A percentile compares a stretch with the other conserved stretches of the same genome.
phyloP scores from a whole-genome alignment of 2,113 vertebrate species.

The Heliornis fulica region DNA sequence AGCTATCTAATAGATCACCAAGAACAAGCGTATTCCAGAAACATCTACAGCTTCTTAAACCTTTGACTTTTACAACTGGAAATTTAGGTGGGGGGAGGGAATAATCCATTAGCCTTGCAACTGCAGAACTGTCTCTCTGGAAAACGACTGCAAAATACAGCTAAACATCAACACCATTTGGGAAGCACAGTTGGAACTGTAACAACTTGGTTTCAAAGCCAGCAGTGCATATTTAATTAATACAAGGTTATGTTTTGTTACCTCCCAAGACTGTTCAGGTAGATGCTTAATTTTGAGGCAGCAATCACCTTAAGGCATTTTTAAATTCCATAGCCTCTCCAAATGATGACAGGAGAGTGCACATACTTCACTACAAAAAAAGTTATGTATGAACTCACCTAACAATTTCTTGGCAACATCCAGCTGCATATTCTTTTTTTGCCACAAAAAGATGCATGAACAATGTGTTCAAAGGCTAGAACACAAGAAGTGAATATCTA shows the following conservation, averaged over 20 bases:
- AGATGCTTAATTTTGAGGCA: not conserved
- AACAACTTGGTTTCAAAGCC: not conserved
- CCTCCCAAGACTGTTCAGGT: not conserved
- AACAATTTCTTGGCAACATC: slow-evolving; percentile 79
- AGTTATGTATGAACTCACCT: slow-evolving; percentile 71
- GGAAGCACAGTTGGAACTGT: not conserved
- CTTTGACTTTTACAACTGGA: not conserved
- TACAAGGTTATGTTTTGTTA: not conserved
- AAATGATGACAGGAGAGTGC: not conserved
- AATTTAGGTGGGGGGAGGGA: not conserved
- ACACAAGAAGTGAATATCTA: not conserved
- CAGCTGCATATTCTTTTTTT: slow-evolving; percentile 62
- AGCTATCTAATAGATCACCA: not conserved
- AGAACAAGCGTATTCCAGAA: not conserved
- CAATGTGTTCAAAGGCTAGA: slow-evolving; percentile 88
- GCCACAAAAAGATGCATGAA: slow-evolving; percentile 92
- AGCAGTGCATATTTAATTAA: not conserved
- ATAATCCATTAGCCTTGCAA: not conserved
- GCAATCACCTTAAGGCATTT: not conserved
- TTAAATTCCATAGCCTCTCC: not conserved
- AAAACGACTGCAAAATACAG: not conserved
- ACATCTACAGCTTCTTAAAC: not conserved
- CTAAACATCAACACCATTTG: not conserved
- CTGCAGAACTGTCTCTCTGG: not conserved
- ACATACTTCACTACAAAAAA: not conserved